Conservation (phyloP, 2,888 invertebrate species). For the Pilophorus perplexus region DNA sequence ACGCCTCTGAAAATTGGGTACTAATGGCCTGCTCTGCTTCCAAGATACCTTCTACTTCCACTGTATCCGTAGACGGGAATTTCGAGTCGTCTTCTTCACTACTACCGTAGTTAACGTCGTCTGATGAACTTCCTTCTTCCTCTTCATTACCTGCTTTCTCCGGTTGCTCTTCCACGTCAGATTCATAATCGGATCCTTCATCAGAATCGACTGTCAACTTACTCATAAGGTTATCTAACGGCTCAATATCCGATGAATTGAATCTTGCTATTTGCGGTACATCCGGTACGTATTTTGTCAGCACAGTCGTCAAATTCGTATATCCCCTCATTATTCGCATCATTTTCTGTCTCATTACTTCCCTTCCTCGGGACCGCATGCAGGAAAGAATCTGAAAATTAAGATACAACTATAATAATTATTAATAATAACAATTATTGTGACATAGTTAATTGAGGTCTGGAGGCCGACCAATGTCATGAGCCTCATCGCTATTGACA, state of each 20-base stretch:
- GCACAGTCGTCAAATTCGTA: slow-evolving; percentile 50
- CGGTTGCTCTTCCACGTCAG: slow-evolving; percentile 13
- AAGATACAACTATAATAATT: not conserved
- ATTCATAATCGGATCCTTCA: slow-evolving; percentile 45
- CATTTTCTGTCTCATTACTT: slow-evolving; percentile 59
- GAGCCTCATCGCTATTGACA: too few species aligned
- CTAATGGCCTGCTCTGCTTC: slow-evolving; percentile 48
- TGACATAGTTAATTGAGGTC: not conserved
- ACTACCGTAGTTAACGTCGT: slow-evolving; percentile 24
- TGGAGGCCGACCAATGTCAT: too few species aligned
- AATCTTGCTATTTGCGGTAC: not conserved
- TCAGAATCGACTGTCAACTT: slow-evolving; percentile 36
- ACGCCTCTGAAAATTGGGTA: too few species aligned
- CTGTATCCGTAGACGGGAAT: too few species aligned
- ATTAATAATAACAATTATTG: not conserved
- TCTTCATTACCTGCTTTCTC: slow-evolving; percentile 1
- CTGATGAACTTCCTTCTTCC: slow-evolving; percentile 25
- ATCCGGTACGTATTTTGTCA: slow-evolving; percentile 42
- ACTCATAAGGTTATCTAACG: slow-evolving; percentile 24
- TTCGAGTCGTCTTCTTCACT: slow-evolving; percentile 23
- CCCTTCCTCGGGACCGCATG: slow-evolving; percentile 59
- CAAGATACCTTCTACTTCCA: slow-evolving; percentile 43
- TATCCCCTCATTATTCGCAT: slow-evolving; percentile 66
- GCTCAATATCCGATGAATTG: not conserved
- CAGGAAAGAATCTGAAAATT: not conserved